Evolutionary conservation across 1,140 invertebrate genomes (phyloP).

Genomic region (Chymomyza costata): DNA sequence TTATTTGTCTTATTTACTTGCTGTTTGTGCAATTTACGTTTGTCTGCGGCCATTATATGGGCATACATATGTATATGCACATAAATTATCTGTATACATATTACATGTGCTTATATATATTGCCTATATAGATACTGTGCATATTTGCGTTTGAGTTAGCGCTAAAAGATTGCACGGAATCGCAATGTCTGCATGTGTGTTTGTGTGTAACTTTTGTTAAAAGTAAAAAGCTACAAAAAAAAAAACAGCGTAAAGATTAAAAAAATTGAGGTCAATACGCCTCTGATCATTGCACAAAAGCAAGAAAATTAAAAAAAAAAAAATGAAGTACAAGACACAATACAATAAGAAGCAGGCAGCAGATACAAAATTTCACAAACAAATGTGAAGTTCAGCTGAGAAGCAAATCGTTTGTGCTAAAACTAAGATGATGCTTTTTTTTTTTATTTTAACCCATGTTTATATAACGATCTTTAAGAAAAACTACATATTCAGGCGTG

Average conservation of each 20-base stretch:
- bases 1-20: slow-evolving; percentile 45
- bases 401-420: too few relatives aligned
- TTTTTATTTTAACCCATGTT: too few relatives aligned
- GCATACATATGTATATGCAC: too few relatives aligned
- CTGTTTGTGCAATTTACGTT: not conserved
- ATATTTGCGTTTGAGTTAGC: slow-evolving; percentile 48
- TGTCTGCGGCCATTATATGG: too few relatives aligned
- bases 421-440: too few relatives aligned
- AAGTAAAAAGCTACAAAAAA: too few relatives aligned
- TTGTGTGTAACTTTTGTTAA: slow-evolving; percentile 5
- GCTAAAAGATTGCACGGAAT: not conserved
- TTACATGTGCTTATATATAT: slow-evolving; percentile 1
- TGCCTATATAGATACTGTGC: slow-evolving; percentile 18
- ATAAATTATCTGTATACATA: slow-evolving; percentile 10
- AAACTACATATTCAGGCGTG: too few relatives aligned
- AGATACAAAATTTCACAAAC: not conserved
- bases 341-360: not conserved
- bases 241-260: slow-evolving; percentile 28
- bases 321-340: too few relatives aligned
- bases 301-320: not conserved
- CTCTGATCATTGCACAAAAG: slow-evolving; percentile 18
- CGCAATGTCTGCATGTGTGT: slow-evolving; percentile 5
- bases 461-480: too few relatives aligned
- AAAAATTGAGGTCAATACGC: slow-evolving; percentile 59
- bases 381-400: not conserved